Evolutionary conservation across 2,797 vertebrate genomes (phyloP).

Genomic region (Tadarida brasiliensis): DNA sequence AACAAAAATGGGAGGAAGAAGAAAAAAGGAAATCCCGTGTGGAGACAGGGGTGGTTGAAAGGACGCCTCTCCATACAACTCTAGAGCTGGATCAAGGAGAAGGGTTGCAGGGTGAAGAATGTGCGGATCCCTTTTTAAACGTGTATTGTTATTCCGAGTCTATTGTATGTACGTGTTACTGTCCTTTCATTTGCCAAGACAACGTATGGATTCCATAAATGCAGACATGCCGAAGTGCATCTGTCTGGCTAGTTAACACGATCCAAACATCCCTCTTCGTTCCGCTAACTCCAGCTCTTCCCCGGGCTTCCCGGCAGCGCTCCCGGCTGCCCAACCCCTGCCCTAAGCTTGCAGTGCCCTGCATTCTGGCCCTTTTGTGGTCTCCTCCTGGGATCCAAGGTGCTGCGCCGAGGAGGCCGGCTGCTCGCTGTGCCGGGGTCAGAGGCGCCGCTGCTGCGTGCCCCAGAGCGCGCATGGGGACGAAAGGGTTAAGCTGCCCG

Average conservation of each 20-base stretch:
- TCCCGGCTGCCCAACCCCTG: constrained; percentile 67
- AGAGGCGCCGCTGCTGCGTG: constrained; percentile 1
- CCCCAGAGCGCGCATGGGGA: constrained; percentile 21
- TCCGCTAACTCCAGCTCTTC: constrained; percentile 76
- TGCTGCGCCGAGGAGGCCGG: constrained; percentile 73
- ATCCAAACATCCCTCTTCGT: constrained; percentile 86
- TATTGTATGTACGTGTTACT: constrained; percentile 84
- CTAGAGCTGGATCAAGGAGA: constrained; percentile 65
- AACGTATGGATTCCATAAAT: constrained; percentile 89
- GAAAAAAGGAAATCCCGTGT: constrained; percentile 31
- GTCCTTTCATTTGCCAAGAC: constrained; percentile 87
- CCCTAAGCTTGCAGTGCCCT: constrained; percentile 69
- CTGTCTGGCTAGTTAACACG: constrained; percentile 88
- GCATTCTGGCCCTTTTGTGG: constrained; percentile 68
- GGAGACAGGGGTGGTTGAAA: constrained; percentile 75
- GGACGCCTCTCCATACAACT: constrained; percentile 56
- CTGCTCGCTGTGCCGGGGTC: constrained; percentile 61
- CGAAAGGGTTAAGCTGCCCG: constrained; percentile 82
- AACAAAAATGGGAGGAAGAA: constrained; percentile 28
- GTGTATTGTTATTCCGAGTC: constrained; percentile 78
- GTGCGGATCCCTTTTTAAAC: constrained; percentile 69
- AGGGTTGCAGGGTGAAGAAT: constrained; percentile 70
- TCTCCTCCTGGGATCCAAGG: constrained; percentile 71
- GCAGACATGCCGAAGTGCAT: constrained; percentile 88
- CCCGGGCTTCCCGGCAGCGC: constrained; percentile 66